Conservation (phyloP, 2,888 invertebrate species). For the Synergus laeviventris region DNA sequence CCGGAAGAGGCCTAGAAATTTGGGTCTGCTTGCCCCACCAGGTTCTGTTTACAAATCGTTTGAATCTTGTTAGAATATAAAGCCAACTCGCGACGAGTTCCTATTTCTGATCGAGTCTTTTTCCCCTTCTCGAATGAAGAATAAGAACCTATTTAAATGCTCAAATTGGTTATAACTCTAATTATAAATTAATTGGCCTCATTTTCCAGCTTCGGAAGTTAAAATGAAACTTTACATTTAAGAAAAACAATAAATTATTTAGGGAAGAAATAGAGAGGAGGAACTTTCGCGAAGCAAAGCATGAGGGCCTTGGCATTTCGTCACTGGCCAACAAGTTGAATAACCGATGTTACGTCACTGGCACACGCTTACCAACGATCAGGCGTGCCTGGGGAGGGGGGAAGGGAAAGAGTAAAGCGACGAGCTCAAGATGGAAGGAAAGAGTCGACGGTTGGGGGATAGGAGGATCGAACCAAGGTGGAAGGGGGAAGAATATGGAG, state of each 20-base stretch:
- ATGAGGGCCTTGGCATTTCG: slow-evolving; percentile 72
- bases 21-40: slow-evolving; percentile 46
- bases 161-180: not conserved
- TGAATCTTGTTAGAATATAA: slow-evolving; percentile 65
- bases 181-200: not conserved
- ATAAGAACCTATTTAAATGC: not conserved
- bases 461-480: slow-evolving; percentile 39
- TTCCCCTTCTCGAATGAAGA: not conserved
- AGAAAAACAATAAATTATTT: slow-evolving; percentile 5
- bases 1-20: slow-evolving; percentile 44
- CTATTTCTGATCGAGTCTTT: not conserved
- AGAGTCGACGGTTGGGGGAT: slow-evolving; percentile 40
- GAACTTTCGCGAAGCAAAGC: slow-evolving; percentile 63
- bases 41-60: slow-evolving; percentile 58
- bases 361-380: slow-evolving; percentile 61
- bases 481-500: slow-evolving; percentile 69
- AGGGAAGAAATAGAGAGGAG: slow-evolving; percentile 25
- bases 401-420: slow-evolving; percentile 56
- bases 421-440: slow-evolving; percentile 55
- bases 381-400: slow-evolving; percentile 53
- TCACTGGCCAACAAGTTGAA: slow-evolving; percentile 74
- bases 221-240: not conserved
- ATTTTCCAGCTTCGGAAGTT: not conserved
- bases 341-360: slow-evolving; percentile 76
- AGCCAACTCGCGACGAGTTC: slow-evolving; percentile 41